Conservation (phyloP, 2,888 invertebrate species). For the Lepidonotus clava region DNA sequence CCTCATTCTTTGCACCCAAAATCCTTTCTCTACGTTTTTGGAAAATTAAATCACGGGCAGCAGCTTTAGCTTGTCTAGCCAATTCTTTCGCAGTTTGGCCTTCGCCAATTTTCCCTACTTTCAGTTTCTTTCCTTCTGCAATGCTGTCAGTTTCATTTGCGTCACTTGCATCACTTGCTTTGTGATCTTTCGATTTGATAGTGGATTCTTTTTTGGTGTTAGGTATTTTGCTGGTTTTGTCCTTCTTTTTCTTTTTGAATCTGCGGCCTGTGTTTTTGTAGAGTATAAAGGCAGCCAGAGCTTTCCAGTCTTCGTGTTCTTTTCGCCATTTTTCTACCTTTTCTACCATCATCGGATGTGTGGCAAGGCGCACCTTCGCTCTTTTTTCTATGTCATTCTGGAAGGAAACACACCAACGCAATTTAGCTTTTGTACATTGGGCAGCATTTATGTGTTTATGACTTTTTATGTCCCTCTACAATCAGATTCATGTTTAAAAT, state of each 20-base stretch:
- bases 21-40: too few species aligned
- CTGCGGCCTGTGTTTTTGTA: conserved; percentile 74
- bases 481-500: too few species aligned
- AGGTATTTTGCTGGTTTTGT: not conserved
- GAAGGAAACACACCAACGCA: too few species aligned
- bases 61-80: conserved; percentile 2
- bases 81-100: conserved; percentile 25
- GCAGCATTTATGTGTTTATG: too few species aligned
- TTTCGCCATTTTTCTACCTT: conserved; percentile 69
- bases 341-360: conserved; percentile 47
- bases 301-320: conserved; percentile 75
- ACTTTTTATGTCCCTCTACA: too few species aligned
- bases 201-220: not conserved
- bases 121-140: not conserved
- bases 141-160: not conserved
- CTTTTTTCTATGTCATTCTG: conserved; percentile 51
- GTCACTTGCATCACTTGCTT: not conserved
- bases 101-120: not conserved
- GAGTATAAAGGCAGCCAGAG: conserved; percentile 73
- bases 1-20: not conserved
- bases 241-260: conserved; percentile 56
- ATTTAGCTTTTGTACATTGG: too few species aligned
- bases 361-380: conserved; percentile 49
- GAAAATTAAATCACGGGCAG: not conserved
- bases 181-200: not conserved